Evolutionary conservation across 2,113 vertebrate genomes (phyloP), one percentile per base, ranked within the genome.

Genomic region (Rhineura floridana): DNA sequence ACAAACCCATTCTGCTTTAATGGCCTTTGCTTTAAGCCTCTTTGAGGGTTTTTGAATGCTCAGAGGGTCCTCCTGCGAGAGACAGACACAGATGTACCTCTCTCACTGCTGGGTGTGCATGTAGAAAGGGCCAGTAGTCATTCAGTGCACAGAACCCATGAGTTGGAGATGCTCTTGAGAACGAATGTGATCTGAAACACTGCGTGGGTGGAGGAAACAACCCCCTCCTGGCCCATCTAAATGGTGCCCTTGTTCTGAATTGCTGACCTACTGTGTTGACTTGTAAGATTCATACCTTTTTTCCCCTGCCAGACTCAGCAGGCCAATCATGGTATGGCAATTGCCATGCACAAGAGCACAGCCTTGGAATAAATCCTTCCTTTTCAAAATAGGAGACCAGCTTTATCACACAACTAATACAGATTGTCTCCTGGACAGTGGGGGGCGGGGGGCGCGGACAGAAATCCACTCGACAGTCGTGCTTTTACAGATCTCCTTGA

Each of bases 341-440:
- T 0, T 48, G 13, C 76, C 28, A 50, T 15, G 75, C 42, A 12
- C 2, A 44, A 88, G 3, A 91, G 39, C 65, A 88, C 59, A 92
- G 39, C 2, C 90, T 86, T 77, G 91, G 87, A 93, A 63, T 80
- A 23, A 86, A 59, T 84, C 46, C 90, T 88, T 21, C 48, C 69
- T 81, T 82, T 86, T 81, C 52, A 91, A 82, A 90, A 76, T 70
- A 59, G 69, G 81, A 92, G 77, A 88, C 65, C 3, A 48, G 76
- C 2, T 23, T 90, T 91, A 87, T 90, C 77, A 93, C 67, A 89
- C 87, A 94, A 83, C 84, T 91, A 90, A 80, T 87, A 55, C 76
- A 83, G 65, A 78, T 67, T 85, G 30, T 87, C 89, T 94, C 90
- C 84, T 69, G 30, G 28, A 33, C 84, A 90, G 90, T 4, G 50